Evolutionary conservation across 2,113 vertebrate species (phyloP), one percentile per base, ranked within the genome.

Genomic region (Siphamia tubifer): DNA sequence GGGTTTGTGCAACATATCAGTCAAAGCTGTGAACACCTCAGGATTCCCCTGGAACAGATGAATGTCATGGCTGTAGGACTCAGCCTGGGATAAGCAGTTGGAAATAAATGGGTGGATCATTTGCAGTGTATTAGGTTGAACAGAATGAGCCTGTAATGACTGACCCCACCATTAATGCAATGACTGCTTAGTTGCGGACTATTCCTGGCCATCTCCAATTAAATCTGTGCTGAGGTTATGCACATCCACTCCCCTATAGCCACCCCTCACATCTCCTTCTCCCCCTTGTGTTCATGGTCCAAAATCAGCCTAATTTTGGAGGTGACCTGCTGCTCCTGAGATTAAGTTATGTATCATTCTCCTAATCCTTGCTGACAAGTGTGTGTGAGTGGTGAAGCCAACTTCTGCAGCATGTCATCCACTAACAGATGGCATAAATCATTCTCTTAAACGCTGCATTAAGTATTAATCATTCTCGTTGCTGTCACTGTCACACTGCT

Each of bases 391-490:
- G 55, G 81, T 74, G 85, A 83, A 81, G 74, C 85, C 82, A 87
- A 88, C 86, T 83, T 84, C 87, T 79, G 83, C 68, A 62, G 45
- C 76, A 64, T 86, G 87, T 91, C 90, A 77, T 83, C 78, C 73
- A 61, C 86, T 88, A 93, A 92, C 91, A 93, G 90, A 93, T 90
- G 90, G 89, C 88, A 93, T 93, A 92, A 94, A 93, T 94, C 91
- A 91, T 92, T 90, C 87, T 91, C 90, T 92, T 93, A 93, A 94
- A 92, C 64, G 79, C 86, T 77, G 81, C 86, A 88, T 92, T 93
- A 92, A 93, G 89, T 91, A 93, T 94, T 91, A 93, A 94, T 93
- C 92, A 92, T 93, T 93, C 87, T 91, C 83, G 77, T 74, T 62
- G 84, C 75, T 88, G 87, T 90, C 82, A 87, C 81, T 91, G 89